These are phyloP conservation scores for Phoebastria nigripes DNA, from an alignment of 2,797 vertebrate genomes.

Conservation along the genomic window DNA sequence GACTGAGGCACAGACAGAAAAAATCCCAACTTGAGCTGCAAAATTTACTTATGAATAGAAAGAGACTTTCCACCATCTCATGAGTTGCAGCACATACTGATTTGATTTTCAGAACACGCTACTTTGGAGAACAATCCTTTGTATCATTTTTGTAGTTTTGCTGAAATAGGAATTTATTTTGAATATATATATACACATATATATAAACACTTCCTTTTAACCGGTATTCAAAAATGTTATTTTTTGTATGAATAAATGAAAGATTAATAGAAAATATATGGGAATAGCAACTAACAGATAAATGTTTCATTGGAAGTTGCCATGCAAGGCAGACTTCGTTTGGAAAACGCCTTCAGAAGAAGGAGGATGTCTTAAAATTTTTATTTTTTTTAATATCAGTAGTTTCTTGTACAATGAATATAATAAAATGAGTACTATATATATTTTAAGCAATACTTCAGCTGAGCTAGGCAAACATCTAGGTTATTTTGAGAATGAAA, in stretches of 20 bases:
- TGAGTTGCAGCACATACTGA: background rate
- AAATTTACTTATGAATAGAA: background rate
- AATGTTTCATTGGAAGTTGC: slow-evolving; percentile 16
- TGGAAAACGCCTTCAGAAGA: background rate
- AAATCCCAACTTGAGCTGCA: background rate
- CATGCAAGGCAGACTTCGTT: background rate
- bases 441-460: background rate
- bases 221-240: background rate
- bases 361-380: background rate
- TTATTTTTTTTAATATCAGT: background rate
- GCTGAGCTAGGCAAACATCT: background rate
- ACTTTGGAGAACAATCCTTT: background rate
- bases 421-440: background rate
- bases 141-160: background rate
- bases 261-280: background rate
- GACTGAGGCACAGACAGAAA: background rate
- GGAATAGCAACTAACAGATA: background rate
- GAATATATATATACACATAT: background rate
- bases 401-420: background rate
- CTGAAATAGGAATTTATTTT: background rate
- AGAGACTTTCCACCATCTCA: background rate
- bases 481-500: background rate
- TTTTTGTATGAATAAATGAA: background rate
- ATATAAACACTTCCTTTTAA: background rate
- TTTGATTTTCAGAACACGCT: background rate